Evolutionary conservation across 1,140 invertebrate species (phyloP), one percentile per base, ranked within the genome.

Genomic region (Drosophila parvula): DNA sequence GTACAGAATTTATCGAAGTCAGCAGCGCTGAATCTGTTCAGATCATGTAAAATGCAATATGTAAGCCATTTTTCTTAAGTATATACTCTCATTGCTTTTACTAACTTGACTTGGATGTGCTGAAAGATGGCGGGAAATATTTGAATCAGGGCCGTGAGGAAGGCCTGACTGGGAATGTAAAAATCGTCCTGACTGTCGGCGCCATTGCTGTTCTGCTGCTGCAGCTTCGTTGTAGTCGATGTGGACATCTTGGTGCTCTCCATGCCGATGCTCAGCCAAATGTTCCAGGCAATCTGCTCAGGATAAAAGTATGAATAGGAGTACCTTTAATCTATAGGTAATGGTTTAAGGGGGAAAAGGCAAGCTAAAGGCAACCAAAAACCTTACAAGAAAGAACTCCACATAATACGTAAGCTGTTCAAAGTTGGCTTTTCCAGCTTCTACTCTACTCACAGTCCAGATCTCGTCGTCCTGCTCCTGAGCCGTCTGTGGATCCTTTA

Each of bases 51-150:
- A n/a, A n/a, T 22, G 22, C 22, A 22, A 22, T 22, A 22, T 22
- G 22, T 22, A 22, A 22, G 22, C 3, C 3, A 22, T 22, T 22
- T 22, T 22, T 2, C 22, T 22, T 22, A 22, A 22, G 22, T 2
- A 22, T 22, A 22, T 22, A 22, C 3, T 22, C 1, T 22, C 3
- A 22, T 22, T 22, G 22, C 22, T 22, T 22, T 1, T 22, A 40
- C 63, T 38, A 0, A 97, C 94, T 94, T 96, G 78, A 94, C 93
- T 93, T 96, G 96, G 70, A 98, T 97, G 88, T 98, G 96, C 70
- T 97, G 96, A 93, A 98, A 99, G 58, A 99, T 95, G 47, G 96
- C 95, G 16, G 98, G 97, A 92, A 99, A 98, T 90, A 98, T 98
- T 92, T 98, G 97, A 74, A 99, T 96, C 5, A 98, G 93, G 1